Evolutionary conservation across 2,797 vertebrate species (phyloP).

Genomic region (Hozukius guyotensis): DNA sequence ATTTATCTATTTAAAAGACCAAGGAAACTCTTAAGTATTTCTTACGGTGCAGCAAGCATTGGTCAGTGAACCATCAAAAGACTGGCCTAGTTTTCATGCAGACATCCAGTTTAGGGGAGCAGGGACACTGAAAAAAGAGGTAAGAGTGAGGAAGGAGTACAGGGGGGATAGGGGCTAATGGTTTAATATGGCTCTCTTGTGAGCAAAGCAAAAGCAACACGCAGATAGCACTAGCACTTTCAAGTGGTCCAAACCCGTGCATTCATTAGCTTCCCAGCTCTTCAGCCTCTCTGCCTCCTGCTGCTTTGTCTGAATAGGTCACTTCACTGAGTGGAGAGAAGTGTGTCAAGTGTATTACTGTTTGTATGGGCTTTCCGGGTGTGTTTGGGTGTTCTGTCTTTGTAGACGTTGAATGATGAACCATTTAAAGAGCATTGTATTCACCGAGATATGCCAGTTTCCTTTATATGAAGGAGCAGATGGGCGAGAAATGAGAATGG

Average conservation of each 20-base stretch:
- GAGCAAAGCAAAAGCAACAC: conserved; percentile 58
- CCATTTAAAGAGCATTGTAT: conserved; percentile 71
- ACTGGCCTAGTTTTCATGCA: conserved; percentile 66
- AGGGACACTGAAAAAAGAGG: conserved; percentile 28
- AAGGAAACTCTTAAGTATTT: conserved; percentile 26
- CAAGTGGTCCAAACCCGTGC: conserved; percentile 61
- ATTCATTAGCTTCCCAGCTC: conserved; percentile 68
- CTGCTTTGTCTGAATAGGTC: conserved; percentile 76
- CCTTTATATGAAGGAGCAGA: conserved; percentile 72
- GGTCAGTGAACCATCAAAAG: conserved; percentile 66
- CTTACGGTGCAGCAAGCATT: conserved; percentile 34
- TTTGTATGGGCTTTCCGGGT: conserved; percentile 58
- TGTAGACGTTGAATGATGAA: conserved; percentile 74
- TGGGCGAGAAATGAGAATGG: conserved; percentile 79
- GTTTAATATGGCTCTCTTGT: conserved; percentile 72
- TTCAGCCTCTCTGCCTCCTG: conserved; percentile 64
- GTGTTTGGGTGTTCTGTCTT: conserved; percentile 71
- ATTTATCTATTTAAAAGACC: conserved; percentile 33
- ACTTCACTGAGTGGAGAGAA: conserved; percentile 67
- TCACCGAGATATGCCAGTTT: conserved; percentile 62
- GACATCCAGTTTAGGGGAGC: conserved; percentile 50
- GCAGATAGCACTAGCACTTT: conserved; percentile 53
- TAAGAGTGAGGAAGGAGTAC: conserved; percentile 30
- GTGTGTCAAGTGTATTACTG: conserved; percentile 73
- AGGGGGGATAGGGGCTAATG: conserved; percentile 61